Base-by-base conservation (phyloP, 1,140 invertebrate species). In the Philopotamus ludificatus region DNA sequence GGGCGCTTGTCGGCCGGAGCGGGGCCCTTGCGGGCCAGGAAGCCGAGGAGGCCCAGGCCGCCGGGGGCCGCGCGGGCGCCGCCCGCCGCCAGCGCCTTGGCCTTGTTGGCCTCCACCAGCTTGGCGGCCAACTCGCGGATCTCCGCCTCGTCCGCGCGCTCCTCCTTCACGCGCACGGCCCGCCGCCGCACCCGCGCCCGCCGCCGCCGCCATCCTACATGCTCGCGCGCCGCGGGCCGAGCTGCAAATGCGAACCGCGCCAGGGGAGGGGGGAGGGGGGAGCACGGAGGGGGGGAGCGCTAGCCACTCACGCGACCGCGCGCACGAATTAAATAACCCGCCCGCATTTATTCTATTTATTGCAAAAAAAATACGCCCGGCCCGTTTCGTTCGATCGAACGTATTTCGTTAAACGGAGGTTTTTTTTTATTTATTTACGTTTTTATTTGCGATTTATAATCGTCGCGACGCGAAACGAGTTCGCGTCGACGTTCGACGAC, bases 71-170 rank as follows among this genome's bases (percentile, higher is more conserved):
- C 55, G 61, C 72, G 74, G 54, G 77, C 79, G 70, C 78, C 74
- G 63, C 76, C 65, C 47, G 81, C 76, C 70, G 79, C 78, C 67
- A 82, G 71, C 67, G 81, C 74, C 81, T 90, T 90, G 70, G 87
- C 87, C 76, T 89, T 91, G 75, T 93, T 90, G 61, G 89, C 89
- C 78, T 93, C 91, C 76, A 89, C 85, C 86, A 93, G 89, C 78
- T 92, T 92, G 70, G 88, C 88, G 64, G 92, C 91, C 79, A 94
- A 71, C 76, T 90, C 90, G 71, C 85, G 80, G 74, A 94, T 94
- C 78, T 94, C 92, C 58, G 89, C 89, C 75, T 93, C 91, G 83
- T 94, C 91, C 67, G 86, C 85, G 73, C 85, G 83, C 81, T 93
- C 91, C 73, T 89, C 85, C 77, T 94, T 94, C n/a, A 92, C 86